phyloP scores from a whole-genome alignment of 2,113 vertebrate genomes.

The Xiphophorus couchianus region DNA sequence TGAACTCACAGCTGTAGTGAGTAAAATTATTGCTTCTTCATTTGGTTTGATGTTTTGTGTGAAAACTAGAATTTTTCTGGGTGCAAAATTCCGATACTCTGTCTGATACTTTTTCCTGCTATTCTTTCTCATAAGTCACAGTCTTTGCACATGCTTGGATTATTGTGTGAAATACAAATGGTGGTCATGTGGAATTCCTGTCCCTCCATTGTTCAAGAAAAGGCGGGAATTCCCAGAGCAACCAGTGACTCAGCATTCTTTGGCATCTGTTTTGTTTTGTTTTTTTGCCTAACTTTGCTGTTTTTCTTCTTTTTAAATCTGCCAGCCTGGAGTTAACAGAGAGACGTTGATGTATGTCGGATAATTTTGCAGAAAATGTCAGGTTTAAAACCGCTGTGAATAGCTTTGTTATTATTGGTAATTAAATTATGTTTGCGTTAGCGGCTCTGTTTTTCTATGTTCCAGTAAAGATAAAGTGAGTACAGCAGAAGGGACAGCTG shows the following conservation, averaged over 20 bases:
- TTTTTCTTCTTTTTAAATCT: not conserved
- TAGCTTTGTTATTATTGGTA: not conserved
- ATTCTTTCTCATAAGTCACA: not conserved
- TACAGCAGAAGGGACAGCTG: slow-evolving; percentile 1
- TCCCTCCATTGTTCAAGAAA: no score
- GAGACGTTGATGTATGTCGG: no score
- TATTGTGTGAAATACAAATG: not conserved
- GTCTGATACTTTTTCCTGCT: no score
- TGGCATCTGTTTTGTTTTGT: no score
- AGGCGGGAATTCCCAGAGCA: not conserved
- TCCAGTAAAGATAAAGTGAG: slow-evolving; percentile 10
- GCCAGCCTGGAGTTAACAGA: no score
- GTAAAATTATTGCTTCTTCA: slow-evolving; percentile 12
- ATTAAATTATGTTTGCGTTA: not conserved
- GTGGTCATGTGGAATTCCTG: not conserved
- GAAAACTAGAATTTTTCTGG: no score
- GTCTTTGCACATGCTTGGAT: not conserved
- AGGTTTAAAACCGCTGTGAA: not conserved
- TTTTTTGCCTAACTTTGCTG: not conserved
- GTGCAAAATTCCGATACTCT: no score
- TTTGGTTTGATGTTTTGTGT: no score
- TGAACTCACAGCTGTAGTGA: slow-evolving; percentile 68
- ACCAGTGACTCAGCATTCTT: not conserved
- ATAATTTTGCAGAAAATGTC: not conserved
- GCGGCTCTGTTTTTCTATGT: not conserved